Percentiles rank a stretch among this genome's conserved stretches.
Evolutionary conservation across 2,113 vertebrate species (phyloP).

Genomic region (Oryctolagus cuniculus): DNA sequence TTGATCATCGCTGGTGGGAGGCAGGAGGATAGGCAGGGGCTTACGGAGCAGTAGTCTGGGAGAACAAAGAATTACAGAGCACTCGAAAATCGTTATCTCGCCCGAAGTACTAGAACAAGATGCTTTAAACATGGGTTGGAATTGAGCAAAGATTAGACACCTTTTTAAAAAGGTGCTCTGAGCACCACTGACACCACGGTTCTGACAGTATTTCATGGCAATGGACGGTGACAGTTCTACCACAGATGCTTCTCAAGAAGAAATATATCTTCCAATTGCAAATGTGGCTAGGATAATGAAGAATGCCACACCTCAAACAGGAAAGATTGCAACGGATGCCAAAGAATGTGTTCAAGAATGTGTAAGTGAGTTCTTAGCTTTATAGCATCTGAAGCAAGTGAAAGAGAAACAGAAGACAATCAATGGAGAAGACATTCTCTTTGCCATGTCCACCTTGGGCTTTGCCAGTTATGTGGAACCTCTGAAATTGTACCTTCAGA

Average conservation of each 20-base stretch:
- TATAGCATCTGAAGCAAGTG: conserved; percentile 97
- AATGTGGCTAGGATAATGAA: conserved; percentile 80
- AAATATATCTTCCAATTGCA: conserved; percentile 80
- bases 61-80: conserved; percentile 78
- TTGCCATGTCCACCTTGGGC: too few species aligned
- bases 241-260: too few species aligned
- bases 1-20: conserved; percentile 45
- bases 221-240: too few species aligned
- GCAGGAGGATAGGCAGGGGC: conserved; percentile 22
- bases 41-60: neutral
- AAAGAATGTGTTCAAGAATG: too few species aligned
- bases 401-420: too few species aligned
- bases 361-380: conserved; percentile 99
- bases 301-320: too few species aligned
- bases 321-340: too few species aligned
- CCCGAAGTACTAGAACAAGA: neutral
- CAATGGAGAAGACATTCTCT: too few species aligned
- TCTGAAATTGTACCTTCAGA: too few species aligned
- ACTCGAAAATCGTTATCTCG: conserved; percentile 42
- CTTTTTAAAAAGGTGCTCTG: conserved; percentile 21
- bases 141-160: neutral
- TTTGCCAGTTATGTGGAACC: too few species aligned
- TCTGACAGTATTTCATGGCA: conserved; percentile 68
- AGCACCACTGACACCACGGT: neutral
- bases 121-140: conserved; percentile 45